Percentiles rank a stretch among this genome's conserved stretches.
Evolutionary conservation across 2,888 invertebrate genomes (phyloP).

Genomic region (Tortricodes alternella): DNA sequence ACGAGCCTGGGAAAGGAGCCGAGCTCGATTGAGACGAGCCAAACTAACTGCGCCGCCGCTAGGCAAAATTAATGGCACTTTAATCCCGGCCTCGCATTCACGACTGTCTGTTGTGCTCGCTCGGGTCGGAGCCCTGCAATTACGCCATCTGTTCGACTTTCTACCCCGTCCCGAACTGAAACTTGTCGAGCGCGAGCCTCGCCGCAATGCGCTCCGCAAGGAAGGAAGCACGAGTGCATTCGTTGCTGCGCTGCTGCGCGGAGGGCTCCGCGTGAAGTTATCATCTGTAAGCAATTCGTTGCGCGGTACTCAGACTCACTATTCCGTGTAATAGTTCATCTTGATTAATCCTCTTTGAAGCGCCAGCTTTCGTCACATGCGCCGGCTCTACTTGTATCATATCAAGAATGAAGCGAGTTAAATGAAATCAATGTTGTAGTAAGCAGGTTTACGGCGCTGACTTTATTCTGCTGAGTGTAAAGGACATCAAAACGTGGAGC

Average conservation of each 20-base stretch:
- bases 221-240: background rate
- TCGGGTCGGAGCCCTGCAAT: slow-evolving; percentile 11
- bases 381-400: background rate
- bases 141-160: slow-evolving; percentile 22
- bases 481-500: slow-evolving; percentile 13
- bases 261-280: background rate
- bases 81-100: slow-evolving; percentile 12
- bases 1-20: background rate
- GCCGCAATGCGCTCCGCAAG: background rate
- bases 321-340: background rate
- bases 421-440: slow-evolving; percentile 11
- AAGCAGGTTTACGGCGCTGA: slow-evolving; percentile 5
- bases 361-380: background rate
- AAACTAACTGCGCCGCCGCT: background rate
- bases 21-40: background rate
- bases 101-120: slow-evolving; percentile 3
- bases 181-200: background rate
- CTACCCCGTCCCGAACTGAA: slow-evolving; percentile 1
- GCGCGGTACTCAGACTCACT: background rate
- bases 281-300: background rate
- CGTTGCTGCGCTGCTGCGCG: background rate
- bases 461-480: slow-evolving; percentile 23
- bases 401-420: background rate
- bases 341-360: slow-evolving; percentile 17
- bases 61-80: slow-evolving; percentile 16